These are phyloP conservation scores for Ptilonorhynchus violaceus DNA, from an alignment of 2,113 vertebrate genomes.

Conservation along the genomic window DNA sequence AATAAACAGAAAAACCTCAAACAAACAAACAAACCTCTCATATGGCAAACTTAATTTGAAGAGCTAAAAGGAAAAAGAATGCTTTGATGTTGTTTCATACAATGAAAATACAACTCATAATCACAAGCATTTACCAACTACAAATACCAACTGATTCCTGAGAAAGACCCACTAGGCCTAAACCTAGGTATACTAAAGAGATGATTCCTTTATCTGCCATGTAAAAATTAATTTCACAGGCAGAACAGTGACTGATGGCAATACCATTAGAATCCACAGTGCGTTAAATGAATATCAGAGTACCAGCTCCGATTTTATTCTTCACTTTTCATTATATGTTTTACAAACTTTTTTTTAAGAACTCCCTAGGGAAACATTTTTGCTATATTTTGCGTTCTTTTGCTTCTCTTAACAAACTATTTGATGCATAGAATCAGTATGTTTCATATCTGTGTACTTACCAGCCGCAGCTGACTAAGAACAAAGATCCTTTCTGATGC, in stretches of 20 bases:
- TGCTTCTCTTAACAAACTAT: not conserved
- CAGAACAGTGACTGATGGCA: not conserved
- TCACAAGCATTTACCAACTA: not conserved
- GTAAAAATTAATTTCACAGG: not conserved
- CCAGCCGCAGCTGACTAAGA: slow-evolving; percentile 85
- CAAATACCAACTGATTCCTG: not conserved
- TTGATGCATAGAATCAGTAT: not conserved
- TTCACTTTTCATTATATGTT: not conserved
- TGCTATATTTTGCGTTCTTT: not conserved
- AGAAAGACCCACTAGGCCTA: not conserved
- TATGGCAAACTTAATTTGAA: not conserved
- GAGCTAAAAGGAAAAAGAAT: not conserved
- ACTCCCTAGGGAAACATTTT: not conserved
- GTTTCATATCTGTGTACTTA: slow-evolving; percentile 57
- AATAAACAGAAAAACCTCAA: not conserved
- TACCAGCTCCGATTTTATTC: not conserved
- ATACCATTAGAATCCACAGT: not conserved
- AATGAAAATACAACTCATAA: not conserved
- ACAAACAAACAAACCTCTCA: fast-evolving
- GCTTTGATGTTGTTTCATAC: not conserved
- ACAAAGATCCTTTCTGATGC: slow-evolving; percentile 91
- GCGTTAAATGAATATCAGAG: not conserved
- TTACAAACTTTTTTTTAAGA: not conserved
- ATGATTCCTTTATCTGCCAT: not conserved
- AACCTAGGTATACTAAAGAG: not conserved